Evolutionary conservation across 2,888 invertebrate species (phyloP), one percentile per base, ranked within the genome.

Genomic region (Plusia festucae): DNA sequence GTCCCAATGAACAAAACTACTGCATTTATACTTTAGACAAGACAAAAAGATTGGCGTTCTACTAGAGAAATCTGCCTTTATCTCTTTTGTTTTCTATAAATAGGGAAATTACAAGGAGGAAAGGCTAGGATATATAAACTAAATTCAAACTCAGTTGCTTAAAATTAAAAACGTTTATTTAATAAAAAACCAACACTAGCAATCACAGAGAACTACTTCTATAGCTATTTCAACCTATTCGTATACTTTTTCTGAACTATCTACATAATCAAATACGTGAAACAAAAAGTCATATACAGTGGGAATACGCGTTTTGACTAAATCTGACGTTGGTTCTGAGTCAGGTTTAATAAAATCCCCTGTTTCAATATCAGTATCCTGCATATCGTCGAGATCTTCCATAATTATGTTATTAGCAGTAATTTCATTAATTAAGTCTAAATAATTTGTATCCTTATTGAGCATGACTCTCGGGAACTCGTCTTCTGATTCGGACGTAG

Each of bases 241-340:
- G 46, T 73, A 78, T 1, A 74, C 60, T 40, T 58, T 72, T 34
- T 73, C 76, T 4, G 51, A 54, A 46, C 32, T 61, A 49, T 74
- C 53, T 46, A 58, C 65, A 30, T 52, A 53, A 34, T 68, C 64
- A 65, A 76, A 67, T 44, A 53, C 49, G 46, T 69, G 58, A 49
- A 76, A 53, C 15, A 77, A 65, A 59, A 61, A 75, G 40, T 75
- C 70, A 46, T 68, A 79, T n/a, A 79, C 58, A 2, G 73, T 57
- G 46, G 69, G 65, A 24, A 7, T 62, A 56, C 73, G 66, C 15
- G 61, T 79, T 18, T 20, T 65, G n/a, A 11, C 52, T 56, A 32
- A 27, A 15, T 34, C 58, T 56, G 60, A 44, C 13, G 44, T 8
- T 13, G 46, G 56, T 56, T 73, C 22, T 44, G 57, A 18, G 22